Conservation (phyloP, 2,888 invertebrate genomes). For the Eristalinus sepulchralis region DNA sequence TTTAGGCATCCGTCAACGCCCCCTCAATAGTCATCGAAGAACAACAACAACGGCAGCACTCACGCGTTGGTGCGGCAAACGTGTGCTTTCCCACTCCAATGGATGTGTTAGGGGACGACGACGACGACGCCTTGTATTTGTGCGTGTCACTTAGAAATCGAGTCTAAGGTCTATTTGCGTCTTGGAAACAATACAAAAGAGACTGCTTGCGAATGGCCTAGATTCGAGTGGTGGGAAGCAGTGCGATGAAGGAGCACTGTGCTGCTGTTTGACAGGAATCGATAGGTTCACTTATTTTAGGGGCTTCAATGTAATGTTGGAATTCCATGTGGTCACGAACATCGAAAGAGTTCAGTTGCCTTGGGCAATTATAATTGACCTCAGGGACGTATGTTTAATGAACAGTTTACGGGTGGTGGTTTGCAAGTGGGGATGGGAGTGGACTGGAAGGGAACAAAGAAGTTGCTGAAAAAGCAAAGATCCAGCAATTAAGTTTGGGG, state of each 20-base stretch:
- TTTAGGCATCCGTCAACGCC: slow-evolving; percentile 6
- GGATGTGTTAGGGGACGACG: neutral
- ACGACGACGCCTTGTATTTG: neutral
- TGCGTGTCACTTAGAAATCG: neutral
- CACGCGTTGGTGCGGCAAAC: neutral
- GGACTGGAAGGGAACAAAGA: neutral
- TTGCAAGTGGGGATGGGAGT: neutral
- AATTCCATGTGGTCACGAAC: neutral
- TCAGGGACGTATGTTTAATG: neutral
- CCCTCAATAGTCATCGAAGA: neutral
- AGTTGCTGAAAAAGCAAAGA: neutral
- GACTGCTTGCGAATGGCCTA: neutral
- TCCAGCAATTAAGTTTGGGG: neutral
- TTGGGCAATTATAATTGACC: neutral
- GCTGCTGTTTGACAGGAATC: neutral
- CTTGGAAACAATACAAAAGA: neutral
- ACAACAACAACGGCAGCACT: neutral
- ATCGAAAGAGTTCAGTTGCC: neutral
- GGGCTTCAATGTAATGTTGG: neutral
- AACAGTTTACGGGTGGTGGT: neutral
- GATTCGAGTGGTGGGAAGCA: neutral
- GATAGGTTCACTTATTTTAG: neutral
- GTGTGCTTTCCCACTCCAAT: neutral
- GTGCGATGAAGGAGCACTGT: neutral
- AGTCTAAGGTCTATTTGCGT: neutral